A percentile compares a stretch with the other conserved stretches of the same genome.
Evolutionary conservation across 2,797 vertebrate genomes (phyloP).

Genomic region (Sciaenops ocellatus): DNA sequence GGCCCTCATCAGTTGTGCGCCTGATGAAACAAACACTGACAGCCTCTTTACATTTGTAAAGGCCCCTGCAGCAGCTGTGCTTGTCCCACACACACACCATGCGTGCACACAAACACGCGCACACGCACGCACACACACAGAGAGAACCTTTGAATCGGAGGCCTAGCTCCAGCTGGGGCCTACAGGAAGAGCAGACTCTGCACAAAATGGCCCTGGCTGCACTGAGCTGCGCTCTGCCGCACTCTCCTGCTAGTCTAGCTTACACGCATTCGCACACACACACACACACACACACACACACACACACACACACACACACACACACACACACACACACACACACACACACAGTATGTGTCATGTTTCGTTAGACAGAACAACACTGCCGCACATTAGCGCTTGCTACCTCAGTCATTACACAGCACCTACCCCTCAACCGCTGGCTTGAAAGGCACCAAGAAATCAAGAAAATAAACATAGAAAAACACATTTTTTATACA

Average conservation of each 20-base stretch:
- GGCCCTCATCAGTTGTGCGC: conserved; percentile 97
- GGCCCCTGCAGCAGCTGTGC: conserved; percentile 98
- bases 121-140: conserved; percentile 54
- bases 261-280: conserved; percentile 39
- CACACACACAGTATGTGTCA: conserved; percentile 79
- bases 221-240: conserved; percentile 56
- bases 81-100: conserved; percentile 95
- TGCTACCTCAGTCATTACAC: conserved; percentile 58
- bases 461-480: conserved; percentile 14
- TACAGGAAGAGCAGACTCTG: conserved; percentile 90
- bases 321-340: conserved; percentile 35
- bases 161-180: conserved; percentile 96
- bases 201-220: conserved; percentile 90
- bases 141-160: conserved; percentile 90
- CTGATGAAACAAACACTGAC: conserved; percentile 99
- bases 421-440: conserved; percentile 17
- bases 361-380: conserved; percentile 82
- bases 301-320: conserved; percentile 36
- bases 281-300: conserved; percentile 38
- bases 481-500: not conserved
- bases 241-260: conserved; percentile 59
- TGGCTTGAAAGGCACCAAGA: conserved; percentile 18
- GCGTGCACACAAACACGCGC: conserved; percentile 54
- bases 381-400: conserved; percentile 59
- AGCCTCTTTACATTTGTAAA: conserved; percentile 99